phyloP scores from a whole-genome alignment of 2,113 vertebrate species.

The Xiphophorus maculatus region DNA sequence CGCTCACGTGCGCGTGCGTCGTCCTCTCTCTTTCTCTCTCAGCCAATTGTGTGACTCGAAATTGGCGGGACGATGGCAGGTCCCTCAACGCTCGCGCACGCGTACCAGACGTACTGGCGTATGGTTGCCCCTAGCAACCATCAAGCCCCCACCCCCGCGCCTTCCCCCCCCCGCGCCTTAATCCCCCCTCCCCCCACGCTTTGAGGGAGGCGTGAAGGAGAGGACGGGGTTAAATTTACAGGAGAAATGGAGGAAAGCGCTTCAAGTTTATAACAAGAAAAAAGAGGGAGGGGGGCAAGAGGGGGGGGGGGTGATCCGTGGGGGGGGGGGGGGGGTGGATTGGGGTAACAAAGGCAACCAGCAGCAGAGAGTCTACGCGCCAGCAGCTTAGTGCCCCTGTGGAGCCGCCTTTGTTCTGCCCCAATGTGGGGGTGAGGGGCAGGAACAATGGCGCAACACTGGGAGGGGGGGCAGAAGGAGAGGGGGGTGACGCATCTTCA shows the following conservation, averaged over 20 bases:
- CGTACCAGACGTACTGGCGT: constrained; percentile 11
- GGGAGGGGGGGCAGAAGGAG: neutral
- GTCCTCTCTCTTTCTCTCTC: neutral
- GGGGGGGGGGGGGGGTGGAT: too few species aligned
- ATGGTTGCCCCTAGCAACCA: constrained; percentile 65
- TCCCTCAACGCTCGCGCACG: neutral
- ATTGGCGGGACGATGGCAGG: constrained; percentile 54
- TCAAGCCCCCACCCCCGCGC: constrained; percentile 28
- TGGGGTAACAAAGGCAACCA: neutral
- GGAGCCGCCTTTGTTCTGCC: constrained; percentile 53
- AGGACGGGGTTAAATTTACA: neutral
- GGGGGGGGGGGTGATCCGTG: too few species aligned
- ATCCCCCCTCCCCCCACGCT: too few species aligned
- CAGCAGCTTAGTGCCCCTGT: constrained; percentile 44
- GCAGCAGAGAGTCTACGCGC: constrained; percentile 22
- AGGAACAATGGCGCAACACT: constrained; percentile 64
- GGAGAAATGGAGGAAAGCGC: neutral
- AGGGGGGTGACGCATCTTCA: neutral
- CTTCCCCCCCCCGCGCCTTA: neutral
- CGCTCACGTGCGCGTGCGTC: neutral
- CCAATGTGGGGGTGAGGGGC: neutral
- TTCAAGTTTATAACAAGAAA: too few species aligned
- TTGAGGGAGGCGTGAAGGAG: neutral
- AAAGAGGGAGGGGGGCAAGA: too few species aligned
- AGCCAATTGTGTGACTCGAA: constrained; percentile 48